Percentiles rank a stretch among this genome's conserved stretches.
Evolutionary conservation across 2,113 vertebrate genomes (phyloP).

Genomic region (Apteryx owenii): DNA sequence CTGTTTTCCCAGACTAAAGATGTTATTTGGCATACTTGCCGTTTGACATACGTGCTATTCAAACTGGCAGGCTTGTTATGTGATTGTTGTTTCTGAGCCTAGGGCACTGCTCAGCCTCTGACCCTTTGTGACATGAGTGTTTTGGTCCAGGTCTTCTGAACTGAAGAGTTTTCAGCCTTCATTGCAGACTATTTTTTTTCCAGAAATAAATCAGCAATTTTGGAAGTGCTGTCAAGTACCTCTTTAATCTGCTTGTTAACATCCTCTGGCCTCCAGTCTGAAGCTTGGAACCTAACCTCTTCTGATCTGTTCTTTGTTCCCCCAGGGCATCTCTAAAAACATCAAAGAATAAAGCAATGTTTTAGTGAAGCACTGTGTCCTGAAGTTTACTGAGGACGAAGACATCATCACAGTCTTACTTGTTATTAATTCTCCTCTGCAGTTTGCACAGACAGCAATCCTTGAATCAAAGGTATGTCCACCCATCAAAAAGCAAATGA

Average conservation of each 20-base stretch:
- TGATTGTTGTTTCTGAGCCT: background rate
- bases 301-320: background rate
- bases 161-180: background rate
- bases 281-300: background rate
- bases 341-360: background rate
- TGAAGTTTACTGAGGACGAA: background rate
- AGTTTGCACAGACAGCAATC: background rate
- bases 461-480: background rate
- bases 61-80: background rate
- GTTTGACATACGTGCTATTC: background rate
- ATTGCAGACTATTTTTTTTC: background rate
- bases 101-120: background rate
- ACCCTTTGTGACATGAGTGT: background rate
- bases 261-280: background rate
- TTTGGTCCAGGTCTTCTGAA: background rate
- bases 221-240: background rate
- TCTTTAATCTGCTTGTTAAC: background rate
- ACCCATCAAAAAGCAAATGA: background rate
- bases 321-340: background rate
- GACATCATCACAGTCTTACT: fast-evolving
- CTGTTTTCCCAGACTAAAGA: background rate
- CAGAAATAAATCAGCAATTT: background rate
- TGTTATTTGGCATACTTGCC: background rate
- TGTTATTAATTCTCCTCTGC: background rate
- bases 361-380: background rate